Percentiles rank a stretch among this genome's conserved stretches.
These are phyloP conservation scores for Drosophila ficusphila DNA, from an alignment of 1,140 invertebrate genomes.

Conservation along the genomic window DNA sequence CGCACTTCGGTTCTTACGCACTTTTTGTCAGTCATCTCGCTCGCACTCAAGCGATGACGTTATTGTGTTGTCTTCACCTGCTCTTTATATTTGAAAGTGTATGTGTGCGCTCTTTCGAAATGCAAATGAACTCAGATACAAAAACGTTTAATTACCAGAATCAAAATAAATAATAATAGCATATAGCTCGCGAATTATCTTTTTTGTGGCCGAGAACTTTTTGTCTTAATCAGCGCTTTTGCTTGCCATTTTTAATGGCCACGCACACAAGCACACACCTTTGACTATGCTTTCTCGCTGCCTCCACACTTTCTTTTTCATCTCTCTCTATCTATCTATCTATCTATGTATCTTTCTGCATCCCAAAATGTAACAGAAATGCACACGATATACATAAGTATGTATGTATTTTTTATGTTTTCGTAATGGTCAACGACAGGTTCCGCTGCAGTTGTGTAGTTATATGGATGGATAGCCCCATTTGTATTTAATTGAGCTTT, in stretches of 20 bases:
- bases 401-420: slow-evolving; percentile 13
- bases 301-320: slow-evolving; percentile 76
- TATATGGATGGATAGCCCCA: slow-evolving; percentile 64
- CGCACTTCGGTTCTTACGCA: slow-evolving; percentile 18
- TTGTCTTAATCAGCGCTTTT: slow-evolving; percentile 55
- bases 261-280: slow-evolving; percentile 39
- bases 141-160: slow-evolving; percentile 59
- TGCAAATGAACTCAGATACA: slow-evolving; percentile 58
- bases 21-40: slow-evolving; percentile 13
- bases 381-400: slow-evolving; percentile 18
- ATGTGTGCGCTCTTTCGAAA: slow-evolving; percentile 23
- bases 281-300: slow-evolving; percentile 37
- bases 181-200: slow-evolving; percentile 16
- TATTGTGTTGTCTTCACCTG: slow-evolving; percentile 67
- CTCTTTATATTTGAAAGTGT: slow-evolving; percentile 13
- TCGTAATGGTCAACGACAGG: slow-evolving; percentile 46
- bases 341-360: slow-evolving; percentile 4
- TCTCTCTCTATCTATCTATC: slow-evolving; percentile 45
- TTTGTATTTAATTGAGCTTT: slow-evolving; percentile 74
- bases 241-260: slow-evolving; percentile 66
- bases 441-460: slow-evolving; percentile 48
- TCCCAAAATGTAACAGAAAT: slow-evolving; percentile 32
- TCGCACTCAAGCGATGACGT: slow-evolving; percentile 56
- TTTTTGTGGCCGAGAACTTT: slow-evolving; percentile 9
- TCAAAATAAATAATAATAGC: slow-evolving; percentile 65